Percentiles rank a stretch among this genome's conserved stretches.
Conservation (phyloP, 2,113 vertebrate genomes). For the Chionis minor region DNA sequence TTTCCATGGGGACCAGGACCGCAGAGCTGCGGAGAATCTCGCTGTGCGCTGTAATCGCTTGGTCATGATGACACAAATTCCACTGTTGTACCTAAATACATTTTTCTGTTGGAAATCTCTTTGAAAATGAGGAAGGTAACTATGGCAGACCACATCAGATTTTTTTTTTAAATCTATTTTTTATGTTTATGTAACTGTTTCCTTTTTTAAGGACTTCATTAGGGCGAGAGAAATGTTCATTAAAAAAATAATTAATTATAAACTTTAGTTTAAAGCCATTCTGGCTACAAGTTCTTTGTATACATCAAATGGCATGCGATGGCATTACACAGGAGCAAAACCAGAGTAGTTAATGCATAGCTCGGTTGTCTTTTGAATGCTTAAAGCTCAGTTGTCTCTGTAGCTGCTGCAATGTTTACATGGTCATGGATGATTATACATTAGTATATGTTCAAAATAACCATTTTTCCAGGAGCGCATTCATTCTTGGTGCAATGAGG, state of each 20-base stretch:
- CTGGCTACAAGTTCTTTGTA: background rate
- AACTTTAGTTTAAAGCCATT: background rate
- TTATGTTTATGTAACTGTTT: background rate
- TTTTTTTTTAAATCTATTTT: background rate
- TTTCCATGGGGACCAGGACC: constrained; percentile 89
- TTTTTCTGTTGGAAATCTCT: constrained; percentile 47
- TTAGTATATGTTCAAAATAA: background rate
- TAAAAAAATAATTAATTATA: background rate
- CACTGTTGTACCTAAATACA: constrained; percentile 61
- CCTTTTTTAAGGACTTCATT: constrained; percentile 2
- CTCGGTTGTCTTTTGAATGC: background rate
- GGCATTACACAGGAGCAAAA: background rate
- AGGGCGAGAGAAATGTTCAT: background rate
- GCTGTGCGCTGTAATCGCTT: constrained; percentile 71
- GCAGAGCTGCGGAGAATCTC: constrained; percentile 74
- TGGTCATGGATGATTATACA: background rate
- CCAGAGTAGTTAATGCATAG: background rate
- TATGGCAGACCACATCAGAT: background rate
- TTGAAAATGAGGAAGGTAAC: background rate
- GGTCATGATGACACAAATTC: constrained; percentile 78
- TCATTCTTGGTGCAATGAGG: background rate
- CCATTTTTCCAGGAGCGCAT: background rate
- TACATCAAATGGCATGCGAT: accelerated
- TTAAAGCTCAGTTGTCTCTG: background rate
- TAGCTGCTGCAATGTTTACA: background rate